Conservation (phyloP, 2,797 vertebrate genomes). For the Vultur gryphus region DNA sequence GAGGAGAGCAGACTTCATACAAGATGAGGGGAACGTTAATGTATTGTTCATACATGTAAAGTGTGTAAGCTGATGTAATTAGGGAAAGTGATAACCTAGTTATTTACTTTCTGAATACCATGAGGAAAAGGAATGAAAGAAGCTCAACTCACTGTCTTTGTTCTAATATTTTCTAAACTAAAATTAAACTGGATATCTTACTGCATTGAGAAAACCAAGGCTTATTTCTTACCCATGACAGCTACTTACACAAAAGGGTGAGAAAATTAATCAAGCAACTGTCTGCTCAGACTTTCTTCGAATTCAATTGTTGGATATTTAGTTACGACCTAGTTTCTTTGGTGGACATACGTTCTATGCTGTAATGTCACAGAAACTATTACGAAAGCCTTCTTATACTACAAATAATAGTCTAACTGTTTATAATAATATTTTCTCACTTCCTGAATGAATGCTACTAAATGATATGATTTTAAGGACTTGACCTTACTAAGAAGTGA, state of each 20-base stretch:
- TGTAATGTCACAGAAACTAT: background rate
- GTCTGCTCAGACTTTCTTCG: background rate
- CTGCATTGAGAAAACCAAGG: background rate
- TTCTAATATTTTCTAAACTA: background rate
- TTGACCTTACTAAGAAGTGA: background rate
- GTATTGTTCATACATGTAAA: background rate
- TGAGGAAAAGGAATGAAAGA: background rate
- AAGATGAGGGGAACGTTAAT: background rate
- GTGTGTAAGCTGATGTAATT: background rate
- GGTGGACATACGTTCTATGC: background rate
- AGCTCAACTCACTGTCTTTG: background rate
- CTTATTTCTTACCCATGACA: background rate
- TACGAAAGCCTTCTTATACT: background rate
- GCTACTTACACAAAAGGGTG: background rate
- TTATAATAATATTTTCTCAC: background rate
- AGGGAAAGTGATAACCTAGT: background rate
- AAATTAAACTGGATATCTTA: background rate
- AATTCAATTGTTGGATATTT: background rate
- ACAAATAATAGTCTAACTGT: background rate
- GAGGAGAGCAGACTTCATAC: background rate
- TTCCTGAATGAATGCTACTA: background rate
- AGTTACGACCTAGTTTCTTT: background rate
- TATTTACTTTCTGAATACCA: background rate
- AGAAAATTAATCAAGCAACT: background rate
- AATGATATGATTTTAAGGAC: background rate